phyloP scores from a whole-genome alignment of 64 coral and sea anemone species.

The Catalaphyllia jardinei region DNA sequence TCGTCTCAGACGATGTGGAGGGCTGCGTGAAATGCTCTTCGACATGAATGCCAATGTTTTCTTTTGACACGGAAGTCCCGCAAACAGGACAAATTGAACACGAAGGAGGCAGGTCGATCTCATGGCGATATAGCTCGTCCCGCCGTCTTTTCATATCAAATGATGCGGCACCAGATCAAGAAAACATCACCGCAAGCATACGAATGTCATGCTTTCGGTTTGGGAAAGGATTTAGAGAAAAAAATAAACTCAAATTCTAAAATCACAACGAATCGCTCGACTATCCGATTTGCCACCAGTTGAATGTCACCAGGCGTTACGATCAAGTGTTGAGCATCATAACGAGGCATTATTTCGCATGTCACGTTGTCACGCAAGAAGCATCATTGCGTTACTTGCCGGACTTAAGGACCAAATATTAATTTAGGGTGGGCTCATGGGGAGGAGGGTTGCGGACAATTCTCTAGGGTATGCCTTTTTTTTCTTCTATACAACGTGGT shows the following conservation, averaged over 20 bases:
- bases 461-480: neutral
- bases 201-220: conserved; percentile 26
- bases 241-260: neutral
- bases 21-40: conserved; percentile 91
- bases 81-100: conserved; percentile 96
- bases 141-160: conserved; percentile 90
- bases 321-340: conserved; percentile 8
- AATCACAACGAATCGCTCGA: conserved; percentile 1
- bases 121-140: conserved; percentile 80
- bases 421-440: too few relatives aligned
- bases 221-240: neutral
- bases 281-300: conserved; percentile 23
- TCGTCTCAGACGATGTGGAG: conserved; percentile 53
- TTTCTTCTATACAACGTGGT: too few relatives aligned
- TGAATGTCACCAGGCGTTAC: conserved; percentile 46
- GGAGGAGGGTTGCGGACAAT: neutral
- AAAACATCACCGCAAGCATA: conserved; percentile 35
- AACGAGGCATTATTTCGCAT: conserved; percentile 6
- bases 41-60: conserved; percentile 84
- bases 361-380: neutral
- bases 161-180: neutral
- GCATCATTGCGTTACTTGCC: neutral
- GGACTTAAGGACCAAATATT: too few relatives aligned
- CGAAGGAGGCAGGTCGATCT: conserved; percentile 67
- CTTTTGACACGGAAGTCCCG: conserved; percentile 75